A percentile compares a stretch with the other conserved stretches of the same genome.
Conservation (phyloP, 2,797 vertebrate species). For the Ctenosaura bakeri region DNA sequence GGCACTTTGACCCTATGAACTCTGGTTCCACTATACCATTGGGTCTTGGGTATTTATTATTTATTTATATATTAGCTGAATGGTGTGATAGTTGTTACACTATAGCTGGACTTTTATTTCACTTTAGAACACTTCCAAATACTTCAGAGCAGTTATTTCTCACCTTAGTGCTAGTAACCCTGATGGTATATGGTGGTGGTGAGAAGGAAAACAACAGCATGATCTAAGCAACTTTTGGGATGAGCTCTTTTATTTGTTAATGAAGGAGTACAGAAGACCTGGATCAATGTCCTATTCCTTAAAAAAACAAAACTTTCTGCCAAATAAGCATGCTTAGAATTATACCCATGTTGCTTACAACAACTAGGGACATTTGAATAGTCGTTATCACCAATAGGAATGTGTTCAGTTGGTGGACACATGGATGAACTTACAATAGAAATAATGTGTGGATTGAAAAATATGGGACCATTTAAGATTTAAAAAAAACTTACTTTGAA, state of each 20-base stretch:
- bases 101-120: neutral
- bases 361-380: conserved; percentile 29
- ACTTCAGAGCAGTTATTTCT: neutral
- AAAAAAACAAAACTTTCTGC: neutral
- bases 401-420: neutral
- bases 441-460: conserved; percentile 37
- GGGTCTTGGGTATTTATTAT: too few species aligned
- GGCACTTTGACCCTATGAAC: neutral
- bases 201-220: neutral
- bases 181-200: neutral
- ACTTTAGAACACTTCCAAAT: neutral
- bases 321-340: neutral
- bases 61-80: neutral
- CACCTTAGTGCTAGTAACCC: neutral
- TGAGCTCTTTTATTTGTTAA: neutral
- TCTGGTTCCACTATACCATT: neutral
- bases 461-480: conserved; percentile 37
- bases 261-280: neutral
- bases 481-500: conserved; percentile 18
- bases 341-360: neutral
- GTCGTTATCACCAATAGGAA: conserved; percentile 33
- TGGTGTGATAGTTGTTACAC: neutral
- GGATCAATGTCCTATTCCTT: neutral
- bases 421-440: conserved; percentile 22
- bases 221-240: neutral